Conservation (phyloP, 2,113 vertebrate genomes). For the Hyperopisus bebe region DNA sequence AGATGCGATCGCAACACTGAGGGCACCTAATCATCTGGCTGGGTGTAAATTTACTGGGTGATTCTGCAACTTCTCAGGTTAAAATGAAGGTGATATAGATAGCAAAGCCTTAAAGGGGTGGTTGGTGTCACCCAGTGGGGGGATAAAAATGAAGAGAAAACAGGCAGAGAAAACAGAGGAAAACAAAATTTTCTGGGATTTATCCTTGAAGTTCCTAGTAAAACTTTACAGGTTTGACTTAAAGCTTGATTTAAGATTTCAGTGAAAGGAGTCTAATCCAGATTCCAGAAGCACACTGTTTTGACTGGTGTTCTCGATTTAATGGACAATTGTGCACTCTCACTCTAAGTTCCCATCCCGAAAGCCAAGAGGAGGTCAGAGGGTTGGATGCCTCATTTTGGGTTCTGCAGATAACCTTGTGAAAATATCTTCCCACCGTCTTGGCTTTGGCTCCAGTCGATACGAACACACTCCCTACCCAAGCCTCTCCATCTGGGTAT, state of each 20-base stretch:
- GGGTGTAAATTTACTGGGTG: background rate
- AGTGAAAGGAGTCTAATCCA: background rate
- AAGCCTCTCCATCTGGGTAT: background rate
- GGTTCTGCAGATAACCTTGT: background rate
- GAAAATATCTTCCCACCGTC: background rate
- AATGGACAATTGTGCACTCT: background rate
- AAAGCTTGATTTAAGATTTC: background rate
- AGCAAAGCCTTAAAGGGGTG: background rate
- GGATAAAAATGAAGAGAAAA: background rate
- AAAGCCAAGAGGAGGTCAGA: background rate
- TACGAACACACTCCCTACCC: background rate
- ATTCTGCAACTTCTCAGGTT: background rate
- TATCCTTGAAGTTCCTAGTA: background rate
- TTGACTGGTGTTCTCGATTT: background rate
- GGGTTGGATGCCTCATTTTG: background rate
- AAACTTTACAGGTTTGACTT: background rate
- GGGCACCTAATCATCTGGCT: background rate
- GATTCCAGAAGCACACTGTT: background rate
- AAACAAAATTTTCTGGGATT: background rate
- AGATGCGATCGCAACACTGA: background rate
- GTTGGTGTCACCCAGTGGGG: background rate
- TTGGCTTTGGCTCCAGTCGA: background rate
- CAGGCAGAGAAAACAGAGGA: background rate
- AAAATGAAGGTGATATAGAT: background rate
- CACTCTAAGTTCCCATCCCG: background rate